Evolutionary conservation across 2,888 invertebrate species (phyloP).

Genomic region (Drosophila mulleri): DNA sequence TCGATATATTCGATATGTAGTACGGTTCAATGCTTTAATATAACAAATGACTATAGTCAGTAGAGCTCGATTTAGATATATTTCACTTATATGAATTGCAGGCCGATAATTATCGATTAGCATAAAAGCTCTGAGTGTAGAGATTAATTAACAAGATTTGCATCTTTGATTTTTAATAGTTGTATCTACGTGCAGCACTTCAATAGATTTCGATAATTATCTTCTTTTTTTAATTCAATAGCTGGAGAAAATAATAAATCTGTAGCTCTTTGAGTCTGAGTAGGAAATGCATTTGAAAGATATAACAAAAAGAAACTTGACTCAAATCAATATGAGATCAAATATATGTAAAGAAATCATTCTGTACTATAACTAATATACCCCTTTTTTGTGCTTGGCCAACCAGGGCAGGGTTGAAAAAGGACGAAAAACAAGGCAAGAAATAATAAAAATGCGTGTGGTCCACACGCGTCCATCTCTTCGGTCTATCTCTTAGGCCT

Average conservation of each 20-base stretch:
- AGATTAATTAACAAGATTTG: background rate
- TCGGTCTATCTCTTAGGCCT: slow-evolving; percentile 6
- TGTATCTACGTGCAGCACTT: background rate
- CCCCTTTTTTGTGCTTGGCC: background rate
- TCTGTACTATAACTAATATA: background rate
- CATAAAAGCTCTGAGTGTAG: no score
- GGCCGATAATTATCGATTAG: background rate
- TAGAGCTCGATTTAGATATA: background rate
- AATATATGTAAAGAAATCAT: background rate
- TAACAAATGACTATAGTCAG: background rate
- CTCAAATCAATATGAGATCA: background rate
- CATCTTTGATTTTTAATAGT: background rate
- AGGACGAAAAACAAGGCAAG: slow-evolving; percentile 23
- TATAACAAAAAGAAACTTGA: background rate
- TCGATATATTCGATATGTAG: background rate
- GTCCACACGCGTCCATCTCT: slow-evolving; percentile 23
- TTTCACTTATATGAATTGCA: background rate
- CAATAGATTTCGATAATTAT: background rate
- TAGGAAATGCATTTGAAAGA: no score
- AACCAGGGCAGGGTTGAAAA: background rate
- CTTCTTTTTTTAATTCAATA: no score
- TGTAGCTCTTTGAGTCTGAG: no score
- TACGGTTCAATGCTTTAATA: background rate
- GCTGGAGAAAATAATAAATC: no score
- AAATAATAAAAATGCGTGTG: slow-evolving; percentile 53